Evolutionary conservation across 2,888 invertebrate species (phyloP), one percentile per base, ranked within the genome.

Genomic region (Agelastica alni): DNA sequence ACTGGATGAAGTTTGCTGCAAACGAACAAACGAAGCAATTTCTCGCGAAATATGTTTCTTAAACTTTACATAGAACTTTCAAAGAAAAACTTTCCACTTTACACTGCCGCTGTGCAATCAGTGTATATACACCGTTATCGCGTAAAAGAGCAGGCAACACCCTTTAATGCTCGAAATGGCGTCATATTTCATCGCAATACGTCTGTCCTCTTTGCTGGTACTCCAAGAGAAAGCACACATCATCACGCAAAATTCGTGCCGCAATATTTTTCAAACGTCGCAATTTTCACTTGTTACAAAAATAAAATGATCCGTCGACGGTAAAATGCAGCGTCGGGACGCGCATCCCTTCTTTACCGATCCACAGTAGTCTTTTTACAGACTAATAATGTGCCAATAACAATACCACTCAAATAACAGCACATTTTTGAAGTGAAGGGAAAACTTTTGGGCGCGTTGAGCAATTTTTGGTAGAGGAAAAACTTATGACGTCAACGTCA

Each of bases 131-230:
- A 31, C 6, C 30, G 13, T 4, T 31, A 17, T 31, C 18, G 17
- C 18, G n/a, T 2, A 18, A 31, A 44, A 31, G 31, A 16, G 31
- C 30, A 18, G 12, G 10, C 18, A 26, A 18, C 44, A 44, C 44
- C 30, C 44, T 26, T 44, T 44, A 44, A 44, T 44, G 12, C 44
- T 17, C 31, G 31, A 44, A 44, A 44, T 44, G 31, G 44, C 31
- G 18, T 44, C 4, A 44, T 44, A 44, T 44, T 44, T 44, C 31
- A 44, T 31, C 10, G 13, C 31, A 32, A 31, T 44, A 20, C 31
- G 31, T 44, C 31, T 44, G 20, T 12, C 31, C 13, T 44, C 12
- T 13, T 31, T 18, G 14, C 17, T 12, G 28, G 43, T 31, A 44
- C 44, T 44, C 17, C n/a, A 44, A 31, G n/a, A 18, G 7, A 44